Evolutionary conservation across 2,888 invertebrate genomes (phyloP), one percentile per base, ranked within the genome.

Genomic region (Muscina levida): DNA sequence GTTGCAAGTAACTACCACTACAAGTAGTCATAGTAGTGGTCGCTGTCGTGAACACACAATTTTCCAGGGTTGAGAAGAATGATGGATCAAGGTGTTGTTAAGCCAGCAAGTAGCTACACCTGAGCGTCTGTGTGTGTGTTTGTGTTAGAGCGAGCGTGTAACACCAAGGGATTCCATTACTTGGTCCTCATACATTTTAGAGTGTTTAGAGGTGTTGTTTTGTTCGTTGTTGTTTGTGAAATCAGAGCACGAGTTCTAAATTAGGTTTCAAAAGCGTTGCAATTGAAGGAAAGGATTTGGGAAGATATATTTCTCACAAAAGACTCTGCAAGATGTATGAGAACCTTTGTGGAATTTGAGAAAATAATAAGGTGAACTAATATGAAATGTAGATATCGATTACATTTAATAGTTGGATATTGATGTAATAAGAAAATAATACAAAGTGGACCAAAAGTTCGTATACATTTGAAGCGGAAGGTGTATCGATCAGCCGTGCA

Each of bases 91-190:
- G 62, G 62, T 62, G 62, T 62, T 42, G 62, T 10, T 13, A 39
- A 22, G 19, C 19, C 26, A 26, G 11, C 13, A 37, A 39, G n/a
- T 31, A 22, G 62, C 10, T 17, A 11, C 39, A 39, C 37, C 17
- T 39, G 10, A 17, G 4, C 22, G 19, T 22, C 62, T 39, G 1
- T 37, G 8, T 37, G 13, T 37, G 11, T 42, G 62, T 42, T 5
- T n/a, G n/a, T n/a, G n/a, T n/a, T n/a, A n/a, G n/a, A n/a, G n/a
- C n/a, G n/a, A n/a, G n/a, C n/a, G n/a, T n/a, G n/a, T n/a, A n/a
- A n/a, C 62, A 62, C 17, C 62, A 62, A 13, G 62, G 62, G 62
- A 62, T 62, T 62, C 42, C 39, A 19, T 62, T 62, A 62, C 62
- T 4, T 39, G 39, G 62, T 13, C 24, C 19, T 22, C 53, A 24